Conservation (phyloP, 2,888 invertebrate species). For the Stictocephala bisonia region DNA sequence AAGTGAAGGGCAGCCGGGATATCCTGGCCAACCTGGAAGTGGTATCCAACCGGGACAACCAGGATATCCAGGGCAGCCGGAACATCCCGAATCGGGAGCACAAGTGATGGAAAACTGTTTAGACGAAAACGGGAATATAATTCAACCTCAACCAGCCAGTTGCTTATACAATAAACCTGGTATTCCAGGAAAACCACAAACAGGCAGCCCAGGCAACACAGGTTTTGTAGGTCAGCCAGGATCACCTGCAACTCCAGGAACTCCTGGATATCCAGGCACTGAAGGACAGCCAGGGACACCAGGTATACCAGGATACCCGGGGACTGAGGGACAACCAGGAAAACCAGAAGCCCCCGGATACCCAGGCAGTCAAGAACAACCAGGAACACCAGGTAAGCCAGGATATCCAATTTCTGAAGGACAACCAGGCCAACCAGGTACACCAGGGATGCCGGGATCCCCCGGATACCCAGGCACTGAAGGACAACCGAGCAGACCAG, state of each 20-base stretch:
- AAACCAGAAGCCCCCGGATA: constrained; percentile 59
- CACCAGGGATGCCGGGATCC: constrained; percentile 58
- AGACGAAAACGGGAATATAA: no score
- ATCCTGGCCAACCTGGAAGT: constrained; percentile 49
- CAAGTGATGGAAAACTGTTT: constrained; percentile 68
- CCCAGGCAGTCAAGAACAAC: constrained; percentile 46
- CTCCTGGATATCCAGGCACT: constrained; percentile 63
- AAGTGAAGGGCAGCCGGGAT: constrained; percentile 54
- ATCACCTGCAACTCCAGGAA: constrained; percentile 57
- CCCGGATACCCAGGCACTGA: constrained; percentile 61
- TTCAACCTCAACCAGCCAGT: no score
- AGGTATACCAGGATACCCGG: constrained; percentile 47
- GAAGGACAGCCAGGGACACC: constrained; percentile 47
- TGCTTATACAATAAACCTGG: no score
- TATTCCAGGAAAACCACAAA: constrained; percentile 46
- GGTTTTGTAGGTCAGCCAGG: constrained; percentile 31
- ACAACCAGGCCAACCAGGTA: constrained; percentile 57
- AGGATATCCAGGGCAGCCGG: constrained; percentile 61
- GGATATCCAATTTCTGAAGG: constrained; percentile 63
- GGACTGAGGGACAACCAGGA: constrained; percentile 56
- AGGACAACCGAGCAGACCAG: constrained; percentile 53
- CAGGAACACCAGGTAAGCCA: constrained; percentile 62
- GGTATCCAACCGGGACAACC: constrained; percentile 57
- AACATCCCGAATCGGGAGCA: constrained; percentile 66
- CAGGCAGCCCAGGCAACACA: constrained; percentile 54